phyloP scores from a whole-genome alignment of 2,888 invertebrate species.

The Cremastinae sp. region DNA sequence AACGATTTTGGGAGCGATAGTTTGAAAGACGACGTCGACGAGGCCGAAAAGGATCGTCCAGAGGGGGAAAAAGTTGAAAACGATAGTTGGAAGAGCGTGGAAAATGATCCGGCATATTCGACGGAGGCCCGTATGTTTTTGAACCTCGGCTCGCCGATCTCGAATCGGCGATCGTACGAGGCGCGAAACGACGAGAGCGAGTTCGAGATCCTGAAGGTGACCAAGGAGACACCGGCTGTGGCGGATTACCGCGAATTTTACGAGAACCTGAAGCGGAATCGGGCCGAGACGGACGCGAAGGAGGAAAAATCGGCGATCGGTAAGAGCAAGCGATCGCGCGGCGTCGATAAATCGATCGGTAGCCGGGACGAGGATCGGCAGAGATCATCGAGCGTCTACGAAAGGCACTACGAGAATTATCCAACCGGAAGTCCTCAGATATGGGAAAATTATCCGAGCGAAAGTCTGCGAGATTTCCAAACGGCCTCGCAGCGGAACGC shows the following conservation, averaged over 20 bases:
- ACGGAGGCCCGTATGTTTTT: constrained; percentile 72
- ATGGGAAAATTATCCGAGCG: too few species aligned
- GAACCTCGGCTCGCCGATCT: constrained; percentile 65
- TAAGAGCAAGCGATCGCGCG: neutral
- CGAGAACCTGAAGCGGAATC: constrained; percentile 64
- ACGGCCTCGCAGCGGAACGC: too few species aligned
- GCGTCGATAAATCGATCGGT: neutral
- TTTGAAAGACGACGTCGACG: too few species aligned
- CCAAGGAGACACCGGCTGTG: constrained; percentile 74
- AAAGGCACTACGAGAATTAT: constrained; percentile 56
- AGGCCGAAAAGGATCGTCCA: too few species aligned
- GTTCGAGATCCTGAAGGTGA: constrained; percentile 77
- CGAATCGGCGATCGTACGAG: constrained; percentile 73
- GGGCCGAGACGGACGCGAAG: constrained; percentile 12
- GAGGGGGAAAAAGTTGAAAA: too few species aligned
- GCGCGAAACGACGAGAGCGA: constrained; percentile 69
- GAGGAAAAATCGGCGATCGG: constrained; percentile 12
- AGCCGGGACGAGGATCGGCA: too few species aligned
- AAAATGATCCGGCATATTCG: constrained; percentile 71
- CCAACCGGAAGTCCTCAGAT: constrained; percentile 8
- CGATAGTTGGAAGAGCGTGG: constrained; percentile 43
- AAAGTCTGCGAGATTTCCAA: too few species aligned
- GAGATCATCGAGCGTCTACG: too few species aligned
- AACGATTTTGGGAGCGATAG: too few species aligned
- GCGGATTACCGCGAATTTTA: constrained; percentile 76